Conservation (phyloP, 1,140 invertebrate species). For the Fopius arisanus region DNA sequence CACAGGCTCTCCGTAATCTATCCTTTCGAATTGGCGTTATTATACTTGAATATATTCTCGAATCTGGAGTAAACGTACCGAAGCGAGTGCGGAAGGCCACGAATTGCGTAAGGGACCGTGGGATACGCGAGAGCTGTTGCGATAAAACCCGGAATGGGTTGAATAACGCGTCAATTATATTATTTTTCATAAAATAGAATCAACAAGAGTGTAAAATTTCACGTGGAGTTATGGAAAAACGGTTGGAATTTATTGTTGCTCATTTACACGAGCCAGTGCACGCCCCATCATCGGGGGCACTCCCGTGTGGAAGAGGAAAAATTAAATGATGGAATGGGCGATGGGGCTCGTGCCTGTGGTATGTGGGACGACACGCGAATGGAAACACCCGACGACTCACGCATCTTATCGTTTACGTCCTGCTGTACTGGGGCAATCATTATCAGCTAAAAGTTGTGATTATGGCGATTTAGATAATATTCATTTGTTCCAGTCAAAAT, state of each 20-base stretch:
- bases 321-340: background rate
- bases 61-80: background rate
- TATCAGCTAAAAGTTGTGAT: background rate
- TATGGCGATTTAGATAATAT: background rate
- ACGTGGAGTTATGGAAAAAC: background rate
- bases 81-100: background rate
- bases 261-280: background rate
- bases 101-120: conserved; percentile 3
- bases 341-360: background rate
- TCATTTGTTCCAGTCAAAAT: background rate
- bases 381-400: conserved; percentile 28
- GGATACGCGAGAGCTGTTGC: background rate
- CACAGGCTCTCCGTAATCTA: no score
- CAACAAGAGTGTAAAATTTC: background rate
- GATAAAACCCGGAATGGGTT: conserved; percentile 9
- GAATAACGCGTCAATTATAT: conserved; percentile 8
- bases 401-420: conserved; percentile 25
- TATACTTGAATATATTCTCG: background rate
- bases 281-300: background rate
- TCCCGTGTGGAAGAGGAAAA: background rate
- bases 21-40: no score
- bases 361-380: conserved; percentile 19
- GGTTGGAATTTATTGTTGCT: background rate
- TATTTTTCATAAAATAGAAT: background rate
- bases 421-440: background rate